Evolutionary conservation across 2,797 vertebrate species (phyloP), one percentile per base, ranked within the genome.

Genomic region (Sebastes cheni): DNA sequence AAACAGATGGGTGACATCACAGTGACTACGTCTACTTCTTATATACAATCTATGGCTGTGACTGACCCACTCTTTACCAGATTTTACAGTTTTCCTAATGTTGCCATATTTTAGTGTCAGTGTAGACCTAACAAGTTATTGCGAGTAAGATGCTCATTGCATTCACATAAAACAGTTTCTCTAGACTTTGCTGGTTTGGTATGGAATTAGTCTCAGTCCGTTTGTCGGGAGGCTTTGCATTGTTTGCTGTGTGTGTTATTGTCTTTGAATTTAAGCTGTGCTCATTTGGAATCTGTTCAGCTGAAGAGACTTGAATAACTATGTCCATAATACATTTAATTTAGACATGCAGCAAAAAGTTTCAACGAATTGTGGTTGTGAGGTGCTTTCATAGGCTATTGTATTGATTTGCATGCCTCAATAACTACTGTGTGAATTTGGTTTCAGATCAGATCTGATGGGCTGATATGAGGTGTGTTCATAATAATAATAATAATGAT

Each of bases 201-300:
- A 10, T 46, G 1, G 42, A 55, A 42, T 32, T 29, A 14, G 14
- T 64, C 6, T 27, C 8, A 7, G 61, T 71, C 32, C 55, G 14
- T 82, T 82, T 80, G 23, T 54, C 66, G 10, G 23, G 42, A 61
- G 27, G 42, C 34, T 78, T 78, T 69, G 32, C 7, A 12, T 60
- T 67, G 42, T 66, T 74, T 66, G 7, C 10, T 73, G 18, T 12
- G 42, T 30, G 6, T 14, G 16, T 30, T 82, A 61, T 54, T 78
- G n/a, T 58, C 32, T 46, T 54, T 61, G 32, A 64, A 56, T 77
- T 69, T 56, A n/a, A 39, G 13, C 18, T 29, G n/a, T 62, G 56
- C 6, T 72, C 4, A 1, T 70, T 66, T 56, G 14, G 25, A 62
- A 25, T 61, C 67, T 67, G 60, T 67, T 56, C 46, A n/a, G 76